Evolutionary conservation across 2,797 vertebrate species (phyloP).

Genomic region (Semotilus atromaculatus): DNA sequence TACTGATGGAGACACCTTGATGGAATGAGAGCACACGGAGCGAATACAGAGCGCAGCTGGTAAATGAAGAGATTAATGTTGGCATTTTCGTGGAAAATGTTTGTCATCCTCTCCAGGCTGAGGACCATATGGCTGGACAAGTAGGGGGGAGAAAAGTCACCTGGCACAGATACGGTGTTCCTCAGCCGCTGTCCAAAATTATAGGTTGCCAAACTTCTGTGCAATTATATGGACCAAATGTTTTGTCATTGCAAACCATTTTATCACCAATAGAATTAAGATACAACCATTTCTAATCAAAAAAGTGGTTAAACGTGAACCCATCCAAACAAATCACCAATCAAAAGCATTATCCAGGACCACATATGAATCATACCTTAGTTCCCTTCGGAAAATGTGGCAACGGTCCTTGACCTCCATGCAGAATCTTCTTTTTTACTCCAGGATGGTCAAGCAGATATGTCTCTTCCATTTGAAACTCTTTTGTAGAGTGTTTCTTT

Average conservation of each 20-base stretch:
- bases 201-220: constrained; percentile 23
- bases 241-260: constrained; percentile 14
- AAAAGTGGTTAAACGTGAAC: constrained; percentile 13
- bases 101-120: constrained; percentile 69
- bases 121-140: constrained; percentile 73
- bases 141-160: constrained; percentile 54
- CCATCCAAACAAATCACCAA: not conserved
- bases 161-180: constrained; percentile 52
- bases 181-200: constrained; percentile 10
- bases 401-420: constrained; percentile 81
- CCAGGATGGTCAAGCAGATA: constrained; percentile 83
- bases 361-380: constrained; percentile 75
- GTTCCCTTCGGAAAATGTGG: constrained; percentile 84
- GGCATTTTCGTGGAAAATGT: constrained; percentile 73
- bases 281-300: constrained; percentile 18
- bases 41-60: constrained; percentile 59
- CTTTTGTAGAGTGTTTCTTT: constrained; percentile 35
- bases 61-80: constrained; percentile 70
- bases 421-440: constrained; percentile 88
- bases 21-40: constrained; percentile 31
- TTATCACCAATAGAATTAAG: constrained; percentile 9
- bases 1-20: constrained; percentile 57
- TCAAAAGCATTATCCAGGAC: not conserved
- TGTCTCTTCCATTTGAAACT: constrained; percentile 79
- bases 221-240: constrained; percentile 31